These are phyloP conservation scores for Watsonalla binaria DNA, from an alignment of 2,888 invertebrate genomes.

Conservation along the genomic window DNA sequence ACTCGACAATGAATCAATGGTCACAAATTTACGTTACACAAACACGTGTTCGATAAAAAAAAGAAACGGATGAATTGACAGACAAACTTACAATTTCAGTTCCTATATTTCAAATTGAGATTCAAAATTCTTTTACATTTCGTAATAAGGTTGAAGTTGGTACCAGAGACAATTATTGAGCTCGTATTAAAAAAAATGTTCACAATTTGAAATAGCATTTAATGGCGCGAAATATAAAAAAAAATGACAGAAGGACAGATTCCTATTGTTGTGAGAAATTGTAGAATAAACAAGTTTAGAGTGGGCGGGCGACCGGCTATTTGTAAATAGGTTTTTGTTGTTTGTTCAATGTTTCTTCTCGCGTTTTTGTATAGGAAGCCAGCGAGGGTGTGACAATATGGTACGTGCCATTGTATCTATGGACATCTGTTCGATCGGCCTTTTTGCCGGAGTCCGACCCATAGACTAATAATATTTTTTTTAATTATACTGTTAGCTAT, in stretches of 20 bases:
- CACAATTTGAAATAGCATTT: slow-evolving; percentile 64
- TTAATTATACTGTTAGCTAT: no score
- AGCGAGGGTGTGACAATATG: slow-evolving; percentile 32
- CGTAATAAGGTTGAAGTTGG: slow-evolving; percentile 31
- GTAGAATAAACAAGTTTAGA: slow-evolving; percentile 78
- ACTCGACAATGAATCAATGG: slow-evolving; percentile 56
- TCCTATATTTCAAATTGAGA: slow-evolving; percentile 9
- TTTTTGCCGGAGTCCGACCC: slow-evolving; percentile 10
- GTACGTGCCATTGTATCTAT: slow-evolving; percentile 31
- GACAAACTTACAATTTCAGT: slow-evolving; percentile 8
- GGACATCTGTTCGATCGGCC: background rate
- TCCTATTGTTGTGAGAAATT: slow-evolving; percentile 63
- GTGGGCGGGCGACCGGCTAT: slow-evolving; percentile 74
- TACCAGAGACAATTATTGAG: slow-evolving; percentile 14
- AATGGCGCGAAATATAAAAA: slow-evolving; percentile 72
- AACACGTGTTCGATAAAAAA: slow-evolving; percentile 63
- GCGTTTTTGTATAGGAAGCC: slow-evolving; percentile 20
- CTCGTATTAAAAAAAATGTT: slow-evolving; percentile 23
- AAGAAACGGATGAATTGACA: slow-evolving; percentile 30
- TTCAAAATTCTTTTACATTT: slow-evolving; percentile 16
- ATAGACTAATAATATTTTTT: no score
- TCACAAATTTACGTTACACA: slow-evolving; percentile 67
- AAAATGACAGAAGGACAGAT: slow-evolving; percentile 71
- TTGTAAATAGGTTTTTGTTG: slow-evolving; percentile 76
- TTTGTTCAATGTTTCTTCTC: slow-evolving; percentile 53